Conservation (phyloP, 2,797 vertebrate genomes). For the Anguilla anguilla region DNA sequence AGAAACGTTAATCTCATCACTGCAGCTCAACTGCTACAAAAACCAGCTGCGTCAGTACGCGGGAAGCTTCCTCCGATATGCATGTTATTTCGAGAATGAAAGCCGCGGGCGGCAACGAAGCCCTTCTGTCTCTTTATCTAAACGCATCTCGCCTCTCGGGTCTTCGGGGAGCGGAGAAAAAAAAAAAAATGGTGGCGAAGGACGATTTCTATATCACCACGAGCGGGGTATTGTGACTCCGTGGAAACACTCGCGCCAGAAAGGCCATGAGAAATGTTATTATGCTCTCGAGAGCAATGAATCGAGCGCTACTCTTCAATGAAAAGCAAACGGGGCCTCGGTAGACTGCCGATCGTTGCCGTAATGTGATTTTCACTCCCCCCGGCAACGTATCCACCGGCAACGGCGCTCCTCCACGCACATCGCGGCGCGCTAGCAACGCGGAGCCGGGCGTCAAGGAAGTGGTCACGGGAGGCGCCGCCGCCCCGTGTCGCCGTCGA, state of each 20-base stretch:
- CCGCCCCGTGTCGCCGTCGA: not conserved
- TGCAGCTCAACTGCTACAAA: constrained; percentile 32
- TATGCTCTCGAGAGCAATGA: constrained; percentile 13
- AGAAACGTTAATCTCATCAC: constrained; percentile 24
- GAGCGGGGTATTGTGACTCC: constrained; percentile 17
- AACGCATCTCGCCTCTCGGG: constrained; percentile 29
- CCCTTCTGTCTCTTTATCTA: constrained; percentile 27
- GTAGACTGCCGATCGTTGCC: not conserved
- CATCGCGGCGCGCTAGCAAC: not conserved
- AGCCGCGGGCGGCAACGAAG: constrained; percentile 22
- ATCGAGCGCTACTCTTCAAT: not conserved
- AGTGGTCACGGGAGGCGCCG: constrained; percentile 4
- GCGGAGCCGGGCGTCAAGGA: constrained; percentile 5
- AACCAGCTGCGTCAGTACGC: constrained; percentile 37
- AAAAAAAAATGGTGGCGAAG: constrained; percentile 10
- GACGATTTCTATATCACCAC: constrained; percentile 11
- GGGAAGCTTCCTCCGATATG: constrained; percentile 30
- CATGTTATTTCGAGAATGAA: constrained; percentile 15
- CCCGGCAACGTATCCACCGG: not conserved
- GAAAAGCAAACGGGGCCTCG: constrained; percentile 17
- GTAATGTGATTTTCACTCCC: not conserved
- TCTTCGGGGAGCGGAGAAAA: not conserved
- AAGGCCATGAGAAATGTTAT: constrained; percentile 22
- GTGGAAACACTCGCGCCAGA: constrained; percentile 4
- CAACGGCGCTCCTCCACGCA: not conserved